Base-by-base conservation (phyloP, 2,113 vertebrate species). In the Nesoenas mayeri region DNA sequence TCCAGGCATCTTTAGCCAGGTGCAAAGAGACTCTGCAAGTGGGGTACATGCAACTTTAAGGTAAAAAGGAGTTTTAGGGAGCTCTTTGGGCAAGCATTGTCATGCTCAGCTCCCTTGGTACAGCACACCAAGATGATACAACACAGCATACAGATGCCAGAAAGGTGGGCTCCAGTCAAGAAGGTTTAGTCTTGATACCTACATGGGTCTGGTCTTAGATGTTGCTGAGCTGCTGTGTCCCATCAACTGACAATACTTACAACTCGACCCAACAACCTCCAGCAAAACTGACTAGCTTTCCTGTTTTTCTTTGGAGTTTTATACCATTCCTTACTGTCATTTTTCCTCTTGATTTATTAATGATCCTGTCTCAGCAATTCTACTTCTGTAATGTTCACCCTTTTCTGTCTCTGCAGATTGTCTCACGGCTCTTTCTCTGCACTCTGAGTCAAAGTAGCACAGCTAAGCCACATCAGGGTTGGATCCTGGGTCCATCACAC, bases 401-500 rank as follows among this genome's bases (percentile, higher is more conserved):
- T 81, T 57, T 79, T 53, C 60, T 77, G 7, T 50, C 58, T 74
- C 51, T 83, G 12, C 18, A 77, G 28, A 19, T 11, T 58, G 11
- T 61, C 21, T 81, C 1, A 1, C 22, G 29, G 15, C 38, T 84
- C 31, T 72, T 90, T 42, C 62, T 60, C 13, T 51, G 34, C 20
- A 25, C 8, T 12, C 18, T 47, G n/a, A 78, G 25, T 61, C 40
- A 78, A 83, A 28, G 12, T 22, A 65, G 65, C 8, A 32, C 21
- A 53, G 26, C 6, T 58, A 25, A 88, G 25, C 12, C n/a, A 22
- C 0, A 0, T 53, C n/a, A 75, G 24, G 36, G 12, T n/a, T 80
- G 13, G 31, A 53, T 11, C 4, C 31, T 40, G 19, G 6, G 18
- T 87, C 51, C 22, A 58, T 80, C 4, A 7, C 26, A 58, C 17